A percentile compares a stretch with the other conserved stretches of the same genome.
Evolutionary conservation across 1,140 invertebrate species (phyloP).

Genomic region (Panagrolaimus sp.): DNA sequence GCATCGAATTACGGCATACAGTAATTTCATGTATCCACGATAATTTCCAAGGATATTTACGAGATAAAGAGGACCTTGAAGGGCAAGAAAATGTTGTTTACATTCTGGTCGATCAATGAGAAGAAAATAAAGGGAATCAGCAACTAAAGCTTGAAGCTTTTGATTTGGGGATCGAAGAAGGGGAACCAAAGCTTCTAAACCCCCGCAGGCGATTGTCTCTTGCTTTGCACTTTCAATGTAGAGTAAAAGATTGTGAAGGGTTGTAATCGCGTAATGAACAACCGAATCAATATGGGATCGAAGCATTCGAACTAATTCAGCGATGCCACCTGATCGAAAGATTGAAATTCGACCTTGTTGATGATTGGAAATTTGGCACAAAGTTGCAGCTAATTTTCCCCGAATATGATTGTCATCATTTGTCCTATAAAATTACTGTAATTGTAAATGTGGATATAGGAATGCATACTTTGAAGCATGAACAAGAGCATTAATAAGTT

Average conservation of each 20-base stretch:
- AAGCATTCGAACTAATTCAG: constrained; percentile 68
- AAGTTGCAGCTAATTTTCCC: constrained; percentile 71
- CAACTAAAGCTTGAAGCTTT: constrained; percentile 95
- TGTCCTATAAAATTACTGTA: constrained; percentile 3
- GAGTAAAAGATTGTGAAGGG: constrained; percentile 90
- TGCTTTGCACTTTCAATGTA: constrained; percentile 97
- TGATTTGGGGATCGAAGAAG: constrained; percentile 89
- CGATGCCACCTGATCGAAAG: constrained; percentile 96
- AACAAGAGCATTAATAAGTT: constrained; percentile 67
- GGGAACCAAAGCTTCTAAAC: constrained; percentile 95
- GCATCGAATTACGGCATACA: constrained; percentile 95
- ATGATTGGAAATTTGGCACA: constrained; percentile 91
- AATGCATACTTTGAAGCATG: constrained; percentile 73
- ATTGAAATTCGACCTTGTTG: constrained; percentile 90
- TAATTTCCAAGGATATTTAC: constrained; percentile 88
- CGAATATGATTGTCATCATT: too few species aligned
- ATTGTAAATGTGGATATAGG: neutral
- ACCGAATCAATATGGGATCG: constrained; percentile 83
- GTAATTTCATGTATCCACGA: constrained; percentile 85
- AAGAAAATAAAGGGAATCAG: constrained; percentile 93
- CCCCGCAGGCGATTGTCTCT: constrained; percentile 88
- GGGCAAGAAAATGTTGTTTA: constrained; percentile 92
- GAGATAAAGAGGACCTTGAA: constrained; percentile 88
- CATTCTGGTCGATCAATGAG: constrained; percentile 98
- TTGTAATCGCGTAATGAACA: constrained; percentile 94